Evolutionary conservation across 1,140 invertebrate species (phyloP).

Genomic region (Leptopilina boulardi): DNA sequence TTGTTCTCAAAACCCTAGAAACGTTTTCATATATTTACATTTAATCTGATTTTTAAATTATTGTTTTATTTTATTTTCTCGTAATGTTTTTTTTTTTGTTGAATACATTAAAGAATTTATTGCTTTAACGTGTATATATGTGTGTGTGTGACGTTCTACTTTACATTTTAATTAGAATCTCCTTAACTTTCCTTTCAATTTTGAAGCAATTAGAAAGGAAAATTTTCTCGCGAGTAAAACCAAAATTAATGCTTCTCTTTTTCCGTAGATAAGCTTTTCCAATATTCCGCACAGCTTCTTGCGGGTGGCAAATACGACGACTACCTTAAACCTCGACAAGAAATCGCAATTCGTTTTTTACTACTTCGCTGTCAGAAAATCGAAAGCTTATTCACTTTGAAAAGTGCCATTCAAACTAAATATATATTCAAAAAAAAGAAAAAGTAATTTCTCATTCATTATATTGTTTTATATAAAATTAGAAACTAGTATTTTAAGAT

Average conservation of each 20-base stretch:
- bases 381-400: neutral
- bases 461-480: neutral
- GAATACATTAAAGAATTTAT: no score
- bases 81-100: no score
- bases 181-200: no score
- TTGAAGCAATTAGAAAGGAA: neutral
- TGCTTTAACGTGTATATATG: no score
- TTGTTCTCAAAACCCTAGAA: neutral
- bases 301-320: neutral
- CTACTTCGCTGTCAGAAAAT: neutral
- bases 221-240: neutral
- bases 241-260: neutral
- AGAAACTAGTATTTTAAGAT: neutral
- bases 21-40: neutral
- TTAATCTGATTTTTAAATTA: neutral
- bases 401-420: neutral
- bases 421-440: neutral
- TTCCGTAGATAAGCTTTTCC: neutral
- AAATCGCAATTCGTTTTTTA: neutral
- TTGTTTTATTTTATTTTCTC: neutral
- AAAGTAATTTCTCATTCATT: neutral
- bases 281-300: conserved; percentile 5
- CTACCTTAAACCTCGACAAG: neutral
- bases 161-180: no score
- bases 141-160: no score